These are phyloP conservation scores for Malurus elegans DNA, from an alignment of 2,113 vertebrate species.

Conservation along the genomic window DNA sequence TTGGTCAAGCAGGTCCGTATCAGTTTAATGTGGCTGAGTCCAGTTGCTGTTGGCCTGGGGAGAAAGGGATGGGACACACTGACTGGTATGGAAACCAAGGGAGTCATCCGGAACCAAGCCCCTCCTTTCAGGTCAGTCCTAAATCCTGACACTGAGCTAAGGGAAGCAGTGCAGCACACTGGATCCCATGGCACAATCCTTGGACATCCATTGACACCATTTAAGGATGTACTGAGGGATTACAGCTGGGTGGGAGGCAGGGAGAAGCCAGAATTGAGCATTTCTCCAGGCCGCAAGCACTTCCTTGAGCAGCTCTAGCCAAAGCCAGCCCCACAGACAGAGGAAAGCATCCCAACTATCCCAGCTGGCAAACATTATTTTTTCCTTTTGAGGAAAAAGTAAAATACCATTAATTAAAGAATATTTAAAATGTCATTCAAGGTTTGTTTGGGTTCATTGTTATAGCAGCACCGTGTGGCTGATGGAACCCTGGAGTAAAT, in stretches of 20 bases:
- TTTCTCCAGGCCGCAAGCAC: not conserved
- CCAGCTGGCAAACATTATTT: not conserved
- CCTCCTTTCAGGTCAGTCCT: not conserved
- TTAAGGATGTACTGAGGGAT: not conserved
- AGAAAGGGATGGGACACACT: not conserved
- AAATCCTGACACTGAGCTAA: not conserved
- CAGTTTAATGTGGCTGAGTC: not conserved
- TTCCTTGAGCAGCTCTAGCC: not conserved
- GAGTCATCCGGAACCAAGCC: not conserved
- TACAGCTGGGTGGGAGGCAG: not conserved
- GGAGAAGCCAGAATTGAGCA: not conserved
- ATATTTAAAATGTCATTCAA: not conserved
- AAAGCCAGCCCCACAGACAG: not conserved
- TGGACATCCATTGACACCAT: not conserved
- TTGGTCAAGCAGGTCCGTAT: not conserved
- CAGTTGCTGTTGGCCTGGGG: not conserved
- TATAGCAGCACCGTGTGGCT: not conserved
- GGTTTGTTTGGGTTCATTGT: not conserved
- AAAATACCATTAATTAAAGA: not conserved
- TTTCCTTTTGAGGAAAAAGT: constrained; percentile 11
- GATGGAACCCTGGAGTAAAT: not conserved
- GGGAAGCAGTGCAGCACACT: not conserved
- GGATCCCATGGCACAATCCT: not conserved
- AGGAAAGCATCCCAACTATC: not conserved
- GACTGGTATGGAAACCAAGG: not conserved